These are phyloP conservation scores for Caenorhabditis sp. DNA, from an alignment of 2,888 invertebrate genomes.

Conservation along the genomic window DNA sequence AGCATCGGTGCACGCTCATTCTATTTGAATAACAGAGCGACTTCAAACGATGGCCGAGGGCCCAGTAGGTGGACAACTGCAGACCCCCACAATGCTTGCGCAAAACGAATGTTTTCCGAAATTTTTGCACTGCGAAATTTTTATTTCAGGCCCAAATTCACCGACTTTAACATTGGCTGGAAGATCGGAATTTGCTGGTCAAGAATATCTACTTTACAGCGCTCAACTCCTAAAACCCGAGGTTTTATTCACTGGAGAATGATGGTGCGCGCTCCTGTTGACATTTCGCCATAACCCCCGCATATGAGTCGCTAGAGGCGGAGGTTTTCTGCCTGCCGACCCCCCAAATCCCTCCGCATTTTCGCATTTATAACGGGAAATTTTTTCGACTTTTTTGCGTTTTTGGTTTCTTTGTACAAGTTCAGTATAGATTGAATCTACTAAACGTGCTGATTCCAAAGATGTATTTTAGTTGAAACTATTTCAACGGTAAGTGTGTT, in stretches of 20 bases:
- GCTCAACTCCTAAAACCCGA: background rate
- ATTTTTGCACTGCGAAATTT: conserved; percentile 5
- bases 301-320: conserved; percentile 55
- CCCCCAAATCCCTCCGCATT: conserved; percentile 54
- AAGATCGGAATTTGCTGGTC: background rate
- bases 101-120: conserved; percentile 39
- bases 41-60: conserved; percentile 57
- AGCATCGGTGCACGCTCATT: conserved; percentile 63
- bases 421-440: conserved; percentile 1
- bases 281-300: conserved; percentile 23
- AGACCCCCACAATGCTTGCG: conserved; percentile 46
- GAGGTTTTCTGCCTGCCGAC: conserved; percentile 12
- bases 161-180: background rate
- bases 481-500: background rate
- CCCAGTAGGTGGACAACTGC: conserved; percentile 43
- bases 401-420: background rate
- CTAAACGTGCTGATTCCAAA: background rate
- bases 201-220: conserved; percentile 1
- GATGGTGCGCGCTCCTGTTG: conserved; percentile 66
- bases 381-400: conserved; percentile 18
- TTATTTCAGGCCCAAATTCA: background rate
- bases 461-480: background rate
- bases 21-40: conserved; percentile 69
- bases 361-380: conserved; percentile 31
- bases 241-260: background rate